phyloP scores from a whole-genome alignment of 2,888 invertebrate genomes.

The Eulithis testata region DNA sequence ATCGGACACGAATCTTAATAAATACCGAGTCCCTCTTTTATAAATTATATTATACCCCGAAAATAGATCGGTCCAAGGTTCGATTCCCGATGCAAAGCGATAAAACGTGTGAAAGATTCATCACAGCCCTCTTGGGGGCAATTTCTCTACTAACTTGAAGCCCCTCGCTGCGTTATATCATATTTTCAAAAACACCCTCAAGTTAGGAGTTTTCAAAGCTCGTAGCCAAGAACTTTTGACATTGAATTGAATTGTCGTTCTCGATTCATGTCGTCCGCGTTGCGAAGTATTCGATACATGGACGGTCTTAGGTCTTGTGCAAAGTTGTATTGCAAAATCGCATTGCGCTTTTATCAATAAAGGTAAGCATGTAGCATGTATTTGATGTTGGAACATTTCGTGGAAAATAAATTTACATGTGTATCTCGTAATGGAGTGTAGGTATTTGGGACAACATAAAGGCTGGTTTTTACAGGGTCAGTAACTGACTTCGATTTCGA shows the following conservation, averaged over 20 bases:
- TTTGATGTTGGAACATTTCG: no score
- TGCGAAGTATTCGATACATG: slow-evolving; percentile 37
- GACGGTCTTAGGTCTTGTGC: slow-evolving; percentile 35
- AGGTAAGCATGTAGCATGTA: no score
- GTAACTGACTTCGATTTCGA: no score
- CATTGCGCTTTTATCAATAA: slow-evolving; percentile 3
- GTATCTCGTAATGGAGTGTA: no score
- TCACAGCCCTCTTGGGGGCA: slow-evolving; percentile 75
- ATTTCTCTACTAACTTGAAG: slow-evolving; percentile 77
- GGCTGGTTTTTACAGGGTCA: no score
- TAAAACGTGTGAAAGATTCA: slow-evolving; percentile 82
- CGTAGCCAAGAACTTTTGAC: slow-evolving; percentile 61
- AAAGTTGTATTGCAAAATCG: slow-evolving; percentile 17
- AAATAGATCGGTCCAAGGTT: slow-evolving; percentile 63
- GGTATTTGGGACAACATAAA: no score
- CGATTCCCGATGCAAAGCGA: slow-evolving; percentile 76
- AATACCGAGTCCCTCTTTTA: slow-evolving; percentile 31
- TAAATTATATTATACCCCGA: slow-evolving; percentile 43
- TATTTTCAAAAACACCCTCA: slow-evolving; percentile 72
- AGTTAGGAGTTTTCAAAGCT: slow-evolving; percentile 39
- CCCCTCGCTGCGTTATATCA: slow-evolving; percentile 73
- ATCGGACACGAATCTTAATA: slow-evolving; percentile 35
- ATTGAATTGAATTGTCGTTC: slow-evolving; percentile 64
- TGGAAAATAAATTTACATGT: no score
- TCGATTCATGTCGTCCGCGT: slow-evolving; percentile 37